phyloP scores from a whole-genome alignment of 2,888 invertebrate genomes.

The Plemyria rubiginata region DNA sequence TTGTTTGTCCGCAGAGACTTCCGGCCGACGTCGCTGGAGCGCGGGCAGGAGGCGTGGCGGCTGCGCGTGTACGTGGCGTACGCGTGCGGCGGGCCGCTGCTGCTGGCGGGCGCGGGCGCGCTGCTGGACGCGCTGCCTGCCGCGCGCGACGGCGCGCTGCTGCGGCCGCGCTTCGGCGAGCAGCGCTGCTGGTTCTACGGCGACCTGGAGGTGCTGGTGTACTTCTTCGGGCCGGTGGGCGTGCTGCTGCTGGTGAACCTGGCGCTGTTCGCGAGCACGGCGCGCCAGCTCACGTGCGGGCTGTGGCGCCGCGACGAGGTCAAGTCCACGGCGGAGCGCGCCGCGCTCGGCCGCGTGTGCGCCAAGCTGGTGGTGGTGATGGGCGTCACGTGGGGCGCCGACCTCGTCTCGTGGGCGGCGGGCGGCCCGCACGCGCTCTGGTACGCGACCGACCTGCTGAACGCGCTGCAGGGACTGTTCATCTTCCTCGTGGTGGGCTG shows the following conservation, averaged over 20 bases:
- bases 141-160: slow-evolving; percentile 82
- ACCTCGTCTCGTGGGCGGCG: slow-evolving; percentile 92
- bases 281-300: slow-evolving; percentile 93
- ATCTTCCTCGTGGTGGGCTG: slow-evolving; percentile 95
- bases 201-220: slow-evolving; percentile 91
- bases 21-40: slow-evolving; percentile 93
- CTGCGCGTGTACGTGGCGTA: slow-evolving; percentile 92
- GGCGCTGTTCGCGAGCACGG: slow-evolving; percentile 91
- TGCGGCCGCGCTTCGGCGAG: slow-evolving; percentile 92
- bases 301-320: slow-evolving; percentile 95
- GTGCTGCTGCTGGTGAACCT: slow-evolving; percentile 91
- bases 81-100: slow-evolving; percentile 93
- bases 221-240: slow-evolving; percentile 94
- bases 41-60: slow-evolving; percentile 92
- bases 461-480: slow-evolving; percentile 94
- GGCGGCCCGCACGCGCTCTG: slow-evolving; percentile 93
- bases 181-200: slow-evolving; percentile 94
- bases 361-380: slow-evolving; percentile 91
- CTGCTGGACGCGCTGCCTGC: slow-evolving; percentile 87
- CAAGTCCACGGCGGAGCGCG: slow-evolving; percentile 89
- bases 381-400: slow-evolving; percentile 87
- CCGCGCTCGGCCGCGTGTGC: slow-evolving; percentile 92
- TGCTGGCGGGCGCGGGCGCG: slow-evolving; percentile 90
- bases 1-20: slow-evolving; percentile 92
- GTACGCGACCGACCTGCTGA: slow-evolving; percentile 93